These are phyloP conservation scores for Heliconius aoede DNA, from an alignment of 2,888 invertebrate species.

Conservation along the genomic window DNA sequence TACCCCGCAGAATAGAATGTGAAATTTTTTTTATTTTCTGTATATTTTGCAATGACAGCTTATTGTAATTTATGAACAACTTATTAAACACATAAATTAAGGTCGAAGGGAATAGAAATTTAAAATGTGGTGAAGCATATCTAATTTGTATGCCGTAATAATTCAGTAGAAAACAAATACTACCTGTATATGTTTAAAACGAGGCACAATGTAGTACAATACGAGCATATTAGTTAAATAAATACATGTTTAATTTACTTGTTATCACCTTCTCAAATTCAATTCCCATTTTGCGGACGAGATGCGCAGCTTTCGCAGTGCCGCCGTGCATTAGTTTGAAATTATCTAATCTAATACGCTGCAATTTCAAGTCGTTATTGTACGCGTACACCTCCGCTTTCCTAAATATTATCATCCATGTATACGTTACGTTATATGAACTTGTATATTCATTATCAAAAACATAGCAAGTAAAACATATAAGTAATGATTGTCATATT, in stretches of 20 bases:
- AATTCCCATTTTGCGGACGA: constrained; percentile 72
- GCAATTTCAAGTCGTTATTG: constrained; percentile 71
- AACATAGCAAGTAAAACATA: no score
- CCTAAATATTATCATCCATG: constrained; percentile 51
- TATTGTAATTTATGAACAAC: no score
- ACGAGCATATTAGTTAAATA: not conserved
- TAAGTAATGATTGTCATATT: no score
- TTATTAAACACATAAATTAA: no score
- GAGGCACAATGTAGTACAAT: not conserved
- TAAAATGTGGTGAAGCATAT: not conserved
- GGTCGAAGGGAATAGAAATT: no score
- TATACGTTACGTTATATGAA: not conserved
- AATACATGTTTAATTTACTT: not conserved
- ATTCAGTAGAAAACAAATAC: not conserved
- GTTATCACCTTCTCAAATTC: constrained; percentile 73
- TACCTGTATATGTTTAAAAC: not conserved
- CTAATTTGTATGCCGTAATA: not conserved
- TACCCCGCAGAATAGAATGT: no score
- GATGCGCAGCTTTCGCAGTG: constrained; percentile 58
- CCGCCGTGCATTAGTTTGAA: constrained; percentile 71
- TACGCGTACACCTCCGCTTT: constrained; percentile 74
- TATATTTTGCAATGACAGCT: no score
- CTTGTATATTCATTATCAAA: no score
- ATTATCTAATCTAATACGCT: constrained; percentile 71
- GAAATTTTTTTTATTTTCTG: no score